Conservation (phyloP, 2,113 vertebrate genomes). For the Prunella himalayana region DNA sequence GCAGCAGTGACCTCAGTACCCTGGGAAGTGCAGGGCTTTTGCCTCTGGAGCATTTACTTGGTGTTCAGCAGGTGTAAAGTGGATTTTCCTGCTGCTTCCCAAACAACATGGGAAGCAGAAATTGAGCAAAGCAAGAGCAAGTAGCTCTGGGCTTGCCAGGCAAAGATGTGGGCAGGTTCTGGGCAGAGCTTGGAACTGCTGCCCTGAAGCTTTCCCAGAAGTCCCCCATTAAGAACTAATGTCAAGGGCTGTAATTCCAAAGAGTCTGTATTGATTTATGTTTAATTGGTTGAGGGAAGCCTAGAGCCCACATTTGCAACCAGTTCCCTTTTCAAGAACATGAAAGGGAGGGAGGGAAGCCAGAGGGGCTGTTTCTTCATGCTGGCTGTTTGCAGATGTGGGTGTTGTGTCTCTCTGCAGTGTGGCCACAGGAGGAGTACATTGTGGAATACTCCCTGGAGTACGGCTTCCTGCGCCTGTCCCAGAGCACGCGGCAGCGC, state of each 20-base stretch:
- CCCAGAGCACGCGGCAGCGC: constrained; percentile 89
- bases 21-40: neutral
- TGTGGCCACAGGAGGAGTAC: constrained; percentile 95
- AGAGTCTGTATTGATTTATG: neutral
- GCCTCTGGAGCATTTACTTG: neutral
- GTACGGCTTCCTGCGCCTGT: constrained; percentile 94
- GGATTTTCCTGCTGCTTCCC: neutral
- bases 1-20: neutral
- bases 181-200: neutral
- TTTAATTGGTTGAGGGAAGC: neutral
- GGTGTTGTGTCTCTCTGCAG: constrained; percentile 55
- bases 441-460: constrained; percentile 96
- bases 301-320: neutral
- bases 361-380: neutral
- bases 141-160: neutral
- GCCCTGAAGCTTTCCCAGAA: neutral
- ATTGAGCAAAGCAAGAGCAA: neutral
- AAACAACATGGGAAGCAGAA: neutral
- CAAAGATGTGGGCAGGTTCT: neutral
- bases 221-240: neutral
- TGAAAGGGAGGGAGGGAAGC: neutral
- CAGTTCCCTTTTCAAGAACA: neutral
- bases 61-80: neutral
- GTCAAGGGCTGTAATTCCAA: neutral
- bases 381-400: neutral